Conservation (phyloP, 2,888 invertebrate species). For the Abscondita cerata region DNA sequence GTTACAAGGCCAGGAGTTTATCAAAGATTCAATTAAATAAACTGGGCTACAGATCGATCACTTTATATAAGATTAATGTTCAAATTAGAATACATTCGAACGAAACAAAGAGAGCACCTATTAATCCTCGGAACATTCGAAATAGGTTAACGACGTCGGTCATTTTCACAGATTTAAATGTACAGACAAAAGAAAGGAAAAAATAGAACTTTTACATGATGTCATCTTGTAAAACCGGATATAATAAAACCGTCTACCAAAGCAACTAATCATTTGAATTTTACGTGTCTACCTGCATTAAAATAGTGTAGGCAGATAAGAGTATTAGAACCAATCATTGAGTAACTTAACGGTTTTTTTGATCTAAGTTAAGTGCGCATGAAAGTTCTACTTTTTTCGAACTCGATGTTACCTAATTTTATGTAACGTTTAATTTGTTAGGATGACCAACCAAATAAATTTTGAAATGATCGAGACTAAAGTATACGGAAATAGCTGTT, state of each 20-base stretch:
- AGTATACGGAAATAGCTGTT: constrained; percentile 44
- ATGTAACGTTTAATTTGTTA: constrained; percentile 6
- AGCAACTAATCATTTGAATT: constrained; percentile 6
- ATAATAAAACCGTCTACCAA: constrained; percentile 10
- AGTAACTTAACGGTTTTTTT: constrained; percentile 7
- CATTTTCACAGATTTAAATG: no score
- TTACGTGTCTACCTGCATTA: constrained; percentile 5
- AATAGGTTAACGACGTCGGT: no score
- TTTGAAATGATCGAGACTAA: constrained; percentile 1
- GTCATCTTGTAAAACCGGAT: constrained; percentile 2
- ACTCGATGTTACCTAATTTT: constrained; percentile 7
- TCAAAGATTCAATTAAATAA: no score
- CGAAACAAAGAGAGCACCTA: no score
- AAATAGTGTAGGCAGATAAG: constrained; percentile 6
- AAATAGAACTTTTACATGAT: no score
- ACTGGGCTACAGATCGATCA: no score
- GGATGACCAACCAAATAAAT: constrained; percentile 15
- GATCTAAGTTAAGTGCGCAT: not conserved
- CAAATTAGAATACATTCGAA: no score
- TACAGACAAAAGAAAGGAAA: no score
- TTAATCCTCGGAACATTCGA: no score
- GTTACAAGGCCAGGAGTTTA: no score
- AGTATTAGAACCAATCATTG: not conserved
- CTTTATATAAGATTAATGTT: no score
- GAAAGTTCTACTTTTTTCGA: constrained; percentile 6